Evolutionary conservation across 2,113 vertebrate genomes (phyloP), one percentile per base, ranked within the genome.

Genomic region (Meles meles): DNA sequence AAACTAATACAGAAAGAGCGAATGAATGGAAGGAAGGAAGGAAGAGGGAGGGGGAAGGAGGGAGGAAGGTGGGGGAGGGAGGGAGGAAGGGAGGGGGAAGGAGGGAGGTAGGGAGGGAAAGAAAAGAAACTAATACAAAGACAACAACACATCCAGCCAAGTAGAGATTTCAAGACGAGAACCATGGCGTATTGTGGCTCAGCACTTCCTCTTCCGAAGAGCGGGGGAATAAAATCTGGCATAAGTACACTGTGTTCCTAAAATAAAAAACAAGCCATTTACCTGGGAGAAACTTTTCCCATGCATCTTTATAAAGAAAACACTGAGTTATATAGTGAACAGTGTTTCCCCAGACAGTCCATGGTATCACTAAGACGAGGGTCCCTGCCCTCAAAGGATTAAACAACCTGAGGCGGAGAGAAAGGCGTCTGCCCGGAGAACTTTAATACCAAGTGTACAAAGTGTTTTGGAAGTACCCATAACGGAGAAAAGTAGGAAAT

Each of bases 221-320:
- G 29, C 39, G 10, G 25, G 25, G 9, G 23, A 25, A 7, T 61
- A 61, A 21, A 67, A 76, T 31, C 34, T 44, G n/a, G 49, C 34
- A 81, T 59, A 76, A 31, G 21, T 25, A 49, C 47, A 81, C 39
- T 69, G 47, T 59, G 72, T 67, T 59, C 39, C 39, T 76, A 44
- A 86, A 86, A 82, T 52, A 87, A 76, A 92, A 92, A 94, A 42
- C 59, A 37, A 71, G 25, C 37, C 55, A 25, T 82, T 76, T 80
- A 17, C 94, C 37, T 52, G 4, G 37, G 65, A 71, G n/a, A 67
- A 90, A 17, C 21, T 85, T 72, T 5, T 72, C 44, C 37, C 25
- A 37, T 59, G 31, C 37, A 7, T 37, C 39, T 81, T 80, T 76
- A 59, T 11, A 57, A 39, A 10, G 34, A 86, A 94, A 59, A 59